These are phyloP conservation scores for Eretmochelys imbricata DNA, from an alignment of 2,113 vertebrate genomes.

Conservation along the genomic window DNA sequence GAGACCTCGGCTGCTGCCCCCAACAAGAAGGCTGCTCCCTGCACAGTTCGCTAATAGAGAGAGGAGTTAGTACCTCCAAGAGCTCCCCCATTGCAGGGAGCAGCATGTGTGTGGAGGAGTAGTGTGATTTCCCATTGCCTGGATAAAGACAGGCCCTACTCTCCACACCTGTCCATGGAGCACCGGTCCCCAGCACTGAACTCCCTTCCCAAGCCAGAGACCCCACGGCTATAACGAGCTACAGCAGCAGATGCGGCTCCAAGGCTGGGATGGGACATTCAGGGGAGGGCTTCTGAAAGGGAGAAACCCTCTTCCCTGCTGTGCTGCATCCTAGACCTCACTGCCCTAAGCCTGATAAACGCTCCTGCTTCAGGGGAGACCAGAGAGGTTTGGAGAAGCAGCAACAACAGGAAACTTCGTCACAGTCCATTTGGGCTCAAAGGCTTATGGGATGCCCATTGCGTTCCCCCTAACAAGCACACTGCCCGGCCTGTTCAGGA, in stretches of 20 bases:
- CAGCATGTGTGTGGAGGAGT: not conserved
- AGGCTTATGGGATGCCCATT: not conserved
- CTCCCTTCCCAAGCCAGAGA: not conserved
- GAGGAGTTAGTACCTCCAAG: not conserved
- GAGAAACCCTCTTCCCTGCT: not conserved
- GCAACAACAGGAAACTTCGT: not conserved
- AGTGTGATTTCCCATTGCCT: not conserved
- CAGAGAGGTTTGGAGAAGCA: not conserved
- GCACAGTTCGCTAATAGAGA: not conserved
- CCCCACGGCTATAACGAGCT: not conserved
- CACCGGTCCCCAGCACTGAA: not conserved
- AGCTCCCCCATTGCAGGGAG: not conserved
- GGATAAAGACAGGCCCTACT: not conserved
- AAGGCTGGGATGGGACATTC: too few relatives aligned
- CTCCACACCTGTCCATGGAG: too few relatives aligned
- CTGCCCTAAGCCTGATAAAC: not conserved
- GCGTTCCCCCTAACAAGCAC: not conserved
- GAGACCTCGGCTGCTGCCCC: not conserved
- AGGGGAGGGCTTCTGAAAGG: too few relatives aligned
- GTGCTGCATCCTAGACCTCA: not conserved
- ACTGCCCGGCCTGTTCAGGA: not conserved
- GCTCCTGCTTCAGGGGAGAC: too few relatives aligned
- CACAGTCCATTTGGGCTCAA: not conserved
- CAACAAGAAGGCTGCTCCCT: not conserved
- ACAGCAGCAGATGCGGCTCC: too few relatives aligned